Evolutionary conservation across 2,797 vertebrate species (phyloP), one percentile per base, ranked within the genome.

Genomic region (Poeciliopsis presidionis): DNA sequence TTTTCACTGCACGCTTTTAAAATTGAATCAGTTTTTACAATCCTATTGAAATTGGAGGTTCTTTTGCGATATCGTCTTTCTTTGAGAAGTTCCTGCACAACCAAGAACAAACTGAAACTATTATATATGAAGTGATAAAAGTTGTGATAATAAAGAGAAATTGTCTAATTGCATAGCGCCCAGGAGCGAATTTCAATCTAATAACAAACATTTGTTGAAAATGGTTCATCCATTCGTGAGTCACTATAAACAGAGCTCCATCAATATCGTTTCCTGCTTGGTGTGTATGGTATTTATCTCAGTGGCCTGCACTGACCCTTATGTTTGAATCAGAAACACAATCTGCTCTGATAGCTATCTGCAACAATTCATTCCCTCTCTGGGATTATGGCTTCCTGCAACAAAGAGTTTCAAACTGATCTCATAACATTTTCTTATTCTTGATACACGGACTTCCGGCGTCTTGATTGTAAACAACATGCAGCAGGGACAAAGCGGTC

Each of bases 391-490:
- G 18, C 63, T 69, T 72, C 75, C 0, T 36, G 41, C 59, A 71
- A 59, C 55, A 57, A 83, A 84, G 67, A 55, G 46, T 39, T 81
- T 75, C 0, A 71, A 28, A 69, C 13, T 30, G 47, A 74, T 77
- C 76, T 75, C 51, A 80, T 53, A 70, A 46, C n/a, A 73, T 75
- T 81, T 71, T 75, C 46, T 84, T 70, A n/a, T 78, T 81, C 77
- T 67, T 36, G 7, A 81, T 59, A 36, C 61, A 72, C 71, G 45
- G 14, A 18, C 82, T 75, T 57, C 39, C 28, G 33, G 78, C 75
- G 9, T 75, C 33, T 43, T 77, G 72, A 88, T 71, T 75, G 72
- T 75, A 61, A 87, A 78, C 25, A 51, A 53, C 71, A 77, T 51
- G 22, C 57, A 30, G 67, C 41, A 0, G 41, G 39, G 71, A 83